These are phyloP conservation scores for Pheosia gnoma DNA, from an alignment of 2,888 invertebrate genomes.

Conservation along the genomic window DNA sequence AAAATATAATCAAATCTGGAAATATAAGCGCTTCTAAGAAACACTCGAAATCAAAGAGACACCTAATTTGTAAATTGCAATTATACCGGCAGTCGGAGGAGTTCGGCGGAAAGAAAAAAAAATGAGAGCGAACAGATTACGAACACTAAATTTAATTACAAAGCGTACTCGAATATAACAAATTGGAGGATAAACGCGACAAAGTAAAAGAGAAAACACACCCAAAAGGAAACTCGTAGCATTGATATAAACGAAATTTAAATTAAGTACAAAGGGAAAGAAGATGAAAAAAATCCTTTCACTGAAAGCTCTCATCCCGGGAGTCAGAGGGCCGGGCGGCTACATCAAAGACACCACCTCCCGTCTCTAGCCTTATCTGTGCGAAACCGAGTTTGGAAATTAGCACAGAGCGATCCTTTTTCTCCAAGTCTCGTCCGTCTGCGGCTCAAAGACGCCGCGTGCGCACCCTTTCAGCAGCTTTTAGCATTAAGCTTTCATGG, in stretches of 20 bases:
- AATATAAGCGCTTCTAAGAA: constrained; percentile 65
- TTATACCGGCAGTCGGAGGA: constrained; percentile 68
- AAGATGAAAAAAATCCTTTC: constrained; percentile 84
- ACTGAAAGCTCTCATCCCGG: constrained; percentile 82
- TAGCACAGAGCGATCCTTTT: constrained; percentile 74
- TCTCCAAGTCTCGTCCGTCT: constrained; percentile 43
- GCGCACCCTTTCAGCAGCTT: constrained; percentile 75
- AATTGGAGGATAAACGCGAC: constrained; percentile 84
- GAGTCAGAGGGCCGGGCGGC: constrained; percentile 81
- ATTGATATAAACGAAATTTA: constrained; percentile 85
- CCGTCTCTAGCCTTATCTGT: constrained; percentile 79
- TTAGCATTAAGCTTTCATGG: constrained; percentile 74
- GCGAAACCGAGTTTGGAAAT: constrained; percentile 81
- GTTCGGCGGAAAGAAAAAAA: constrained; percentile 62
- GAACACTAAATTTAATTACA: constrained; percentile 83
- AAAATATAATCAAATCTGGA: constrained; percentile 63
- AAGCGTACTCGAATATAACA: constrained; percentile 82
- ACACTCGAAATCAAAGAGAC: constrained; percentile 70
- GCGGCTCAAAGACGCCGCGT: constrained; percentile 64
- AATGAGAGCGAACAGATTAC: constrained; percentile 76
- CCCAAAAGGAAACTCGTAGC: constrained; percentile 82
- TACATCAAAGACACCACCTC: constrained; percentile 82
- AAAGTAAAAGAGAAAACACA: constrained; percentile 84
- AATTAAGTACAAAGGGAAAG: constrained; percentile 84
- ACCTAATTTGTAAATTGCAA: constrained; percentile 81